Evolutionary conservation across 2,888 invertebrate genomes (phyloP).

Genomic region (Dryadula phaetusa): DNA sequence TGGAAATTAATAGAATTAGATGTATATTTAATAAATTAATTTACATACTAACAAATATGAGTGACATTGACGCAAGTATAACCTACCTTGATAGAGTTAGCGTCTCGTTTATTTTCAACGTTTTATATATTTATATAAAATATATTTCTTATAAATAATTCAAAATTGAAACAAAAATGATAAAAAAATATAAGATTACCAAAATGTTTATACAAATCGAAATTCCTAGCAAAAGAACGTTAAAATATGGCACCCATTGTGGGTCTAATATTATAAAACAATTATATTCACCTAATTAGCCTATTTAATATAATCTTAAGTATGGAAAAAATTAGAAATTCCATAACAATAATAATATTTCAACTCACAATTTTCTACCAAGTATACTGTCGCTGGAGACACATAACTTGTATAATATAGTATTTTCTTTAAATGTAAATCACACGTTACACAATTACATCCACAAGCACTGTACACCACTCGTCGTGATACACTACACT

Average conservation of each 20-base stretch:
- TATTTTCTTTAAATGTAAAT: slow-evolving; percentile 30
- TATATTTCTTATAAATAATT: no score
- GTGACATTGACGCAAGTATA: no score
- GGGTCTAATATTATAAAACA: slow-evolving; percentile 26
- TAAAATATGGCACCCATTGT: slow-evolving; percentile 48
- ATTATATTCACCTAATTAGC: slow-evolving; percentile 1
- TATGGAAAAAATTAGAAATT: background rate
- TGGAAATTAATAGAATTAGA: background rate
- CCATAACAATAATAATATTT: background rate
- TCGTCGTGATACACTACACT: slow-evolving; percentile 68
- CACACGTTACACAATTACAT: slow-evolving; percentile 49
- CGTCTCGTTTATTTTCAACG: no score
- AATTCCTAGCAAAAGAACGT: background rate
- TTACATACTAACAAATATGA: no score
- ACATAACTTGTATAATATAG: slow-evolving; percentile 6
- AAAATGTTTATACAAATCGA: background rate
- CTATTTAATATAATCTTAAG: slow-evolving; percentile 3
- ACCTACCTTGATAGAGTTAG: no score
- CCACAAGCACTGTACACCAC: slow-evolving; percentile 50
- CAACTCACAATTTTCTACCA: slow-evolving; percentile 43
- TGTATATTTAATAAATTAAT: no score
- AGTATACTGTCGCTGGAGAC: slow-evolving; percentile 14
- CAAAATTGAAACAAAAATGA: no score
- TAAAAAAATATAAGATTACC: background rate
- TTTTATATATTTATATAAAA: no score